Evolutionary conservation across 2,888 invertebrate species (phyloP).

Genomic region (Bhutanitis thaidina): DNA sequence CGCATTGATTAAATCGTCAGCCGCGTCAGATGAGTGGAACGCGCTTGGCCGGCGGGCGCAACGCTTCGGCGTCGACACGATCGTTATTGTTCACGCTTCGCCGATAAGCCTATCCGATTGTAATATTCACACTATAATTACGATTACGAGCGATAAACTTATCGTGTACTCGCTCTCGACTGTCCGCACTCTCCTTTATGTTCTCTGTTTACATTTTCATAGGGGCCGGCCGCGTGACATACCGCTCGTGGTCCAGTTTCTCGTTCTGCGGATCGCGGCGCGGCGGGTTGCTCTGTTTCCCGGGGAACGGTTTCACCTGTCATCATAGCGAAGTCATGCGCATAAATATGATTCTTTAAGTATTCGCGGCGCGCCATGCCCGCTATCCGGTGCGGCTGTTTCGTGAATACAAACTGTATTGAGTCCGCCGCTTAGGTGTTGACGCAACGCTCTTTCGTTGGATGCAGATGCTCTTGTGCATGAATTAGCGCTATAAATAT

Average conservation of each 20-base stretch:
- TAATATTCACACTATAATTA: slow-evolving; percentile 74
- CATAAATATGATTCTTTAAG: slow-evolving; percentile 67
- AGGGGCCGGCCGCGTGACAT: slow-evolving; percentile 44
- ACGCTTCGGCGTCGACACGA: slow-evolving; percentile 45
- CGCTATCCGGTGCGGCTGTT: slow-evolving; percentile 36
- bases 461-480: slow-evolving; percentile 67
- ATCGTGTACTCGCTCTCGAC: slow-evolving; percentile 42
- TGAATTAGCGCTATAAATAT: slow-evolving; percentile 74
- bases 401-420: slow-evolving; percentile 63
- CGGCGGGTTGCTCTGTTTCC: slow-evolving; percentile 50
- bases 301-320: slow-evolving; percentile 66
- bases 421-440: slow-evolving; percentile 34
- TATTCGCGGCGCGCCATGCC: slow-evolving; percentile 56
- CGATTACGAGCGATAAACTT: slow-evolving; percentile 61
- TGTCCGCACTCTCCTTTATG: slow-evolving; percentile 44
- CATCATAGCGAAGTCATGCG: slow-evolving; percentile 54
- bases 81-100: slow-evolving; percentile 63
- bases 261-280: slow-evolving; percentile 53
- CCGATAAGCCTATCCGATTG: slow-evolving; percentile 66
- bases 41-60: slow-evolving; percentile 39
- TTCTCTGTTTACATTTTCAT: slow-evolving; percentile 52
- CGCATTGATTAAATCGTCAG: slow-evolving; percentile 55
- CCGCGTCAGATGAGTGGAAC: slow-evolving; percentile 49
- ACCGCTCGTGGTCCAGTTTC: slow-evolving; percentile 42
- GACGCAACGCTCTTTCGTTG: slow-evolving; percentile 45